Conservation (phyloP, 2,797 vertebrate genomes). For the Melanotaenia pygmaea region DNA sequence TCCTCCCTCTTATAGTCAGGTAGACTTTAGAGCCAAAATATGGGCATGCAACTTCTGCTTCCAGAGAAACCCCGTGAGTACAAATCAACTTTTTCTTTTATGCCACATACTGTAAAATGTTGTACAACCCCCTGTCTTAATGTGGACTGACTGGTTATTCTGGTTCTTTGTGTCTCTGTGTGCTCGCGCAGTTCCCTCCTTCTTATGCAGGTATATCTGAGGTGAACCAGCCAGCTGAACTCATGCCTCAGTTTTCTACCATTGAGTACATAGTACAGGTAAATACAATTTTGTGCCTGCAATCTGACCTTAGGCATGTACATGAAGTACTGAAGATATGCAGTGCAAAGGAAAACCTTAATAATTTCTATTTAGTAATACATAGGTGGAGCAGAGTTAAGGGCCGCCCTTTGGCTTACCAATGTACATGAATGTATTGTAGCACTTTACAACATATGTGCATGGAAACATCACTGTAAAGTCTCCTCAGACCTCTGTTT, state of each 20-base stretch:
- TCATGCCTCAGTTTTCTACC: conserved; percentile 98
- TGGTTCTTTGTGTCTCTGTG: background rate
- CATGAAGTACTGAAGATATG: conserved; percentile 28
- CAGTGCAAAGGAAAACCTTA: conserved; percentile 32
- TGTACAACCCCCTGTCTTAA: background rate
- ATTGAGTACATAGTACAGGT: conserved; percentile 99
- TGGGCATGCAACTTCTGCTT: conserved; percentile 99
- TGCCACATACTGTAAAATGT: background rate
- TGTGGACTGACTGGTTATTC: conserved; percentile 11
- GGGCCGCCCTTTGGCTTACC: no score
- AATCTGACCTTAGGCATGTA: conserved; percentile 42
- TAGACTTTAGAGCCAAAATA: conserved; percentile 96
- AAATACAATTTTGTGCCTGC: conserved; percentile 57
- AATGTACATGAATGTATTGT: no score
- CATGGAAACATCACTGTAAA: background rate
- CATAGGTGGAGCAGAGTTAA: background rate
- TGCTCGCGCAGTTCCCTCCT: conserved; percentile 88
- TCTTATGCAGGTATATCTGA: conserved; percentile 96
- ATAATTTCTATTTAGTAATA: background rate
- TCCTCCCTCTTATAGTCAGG: conserved; percentile 85
- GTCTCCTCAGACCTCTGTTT: background rate
- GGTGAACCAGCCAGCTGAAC: conserved; percentile 94
- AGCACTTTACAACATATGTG: no score
- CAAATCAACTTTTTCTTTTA: background rate
- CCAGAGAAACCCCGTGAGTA: conserved; percentile 94